Base-by-base conservation (phyloP, 2,888 invertebrate species). In the Schizotus pectinicornis region DNA sequence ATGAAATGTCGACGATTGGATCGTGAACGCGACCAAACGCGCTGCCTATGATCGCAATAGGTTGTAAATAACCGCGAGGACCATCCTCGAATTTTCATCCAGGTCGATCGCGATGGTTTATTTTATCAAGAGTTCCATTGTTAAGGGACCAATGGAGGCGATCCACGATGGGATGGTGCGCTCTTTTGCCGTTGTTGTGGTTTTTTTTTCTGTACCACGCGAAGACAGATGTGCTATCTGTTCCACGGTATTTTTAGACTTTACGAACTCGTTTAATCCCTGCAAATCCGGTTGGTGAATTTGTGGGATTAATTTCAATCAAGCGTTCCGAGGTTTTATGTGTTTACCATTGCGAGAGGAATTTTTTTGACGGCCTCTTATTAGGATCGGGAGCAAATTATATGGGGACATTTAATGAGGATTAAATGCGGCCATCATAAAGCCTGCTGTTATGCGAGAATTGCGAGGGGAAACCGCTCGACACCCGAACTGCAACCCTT, bases 121-220 rank as follows among this genome's bases (percentile, higher is more conserved):
- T 56, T 54, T 22, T 22, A 22, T 22, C 22, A 22, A 22, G 22
- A 62, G 61, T 66, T 59, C 66, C 59, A 64, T 66, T 66, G 66
- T 66, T 64, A 55, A 61, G 51, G 58, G 60, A 56, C 66, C 63
- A 64, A 67, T 67, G 54, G 59, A 49, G 62, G 64, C 49, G 22
- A n/a, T 36, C 35, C 14, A 8, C 11, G 7, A 32, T 42, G 37
- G 12, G 41, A 57, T 46, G 46, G 41, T 59, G 43, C 49, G 59
- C 54, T 59, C 59, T 59, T 59, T 58, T 58, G 47, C 34, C 35
- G 45, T 34, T 43, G 37, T 53, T 45, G 22, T 22, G 22, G 22
- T 22, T 22, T 22, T 22, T n/a, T 22, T 22, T 22, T 22, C 22
- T 11, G 42, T 13, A 43, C 45, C 48, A 49, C 47, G 52, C 42